Percentiles rank a stretch among this genome's conserved stretches.
Evolutionary conservation across 2,113 vertebrate genomes (phyloP).

Genomic region (Excalfactoria chinensis): DNA sequence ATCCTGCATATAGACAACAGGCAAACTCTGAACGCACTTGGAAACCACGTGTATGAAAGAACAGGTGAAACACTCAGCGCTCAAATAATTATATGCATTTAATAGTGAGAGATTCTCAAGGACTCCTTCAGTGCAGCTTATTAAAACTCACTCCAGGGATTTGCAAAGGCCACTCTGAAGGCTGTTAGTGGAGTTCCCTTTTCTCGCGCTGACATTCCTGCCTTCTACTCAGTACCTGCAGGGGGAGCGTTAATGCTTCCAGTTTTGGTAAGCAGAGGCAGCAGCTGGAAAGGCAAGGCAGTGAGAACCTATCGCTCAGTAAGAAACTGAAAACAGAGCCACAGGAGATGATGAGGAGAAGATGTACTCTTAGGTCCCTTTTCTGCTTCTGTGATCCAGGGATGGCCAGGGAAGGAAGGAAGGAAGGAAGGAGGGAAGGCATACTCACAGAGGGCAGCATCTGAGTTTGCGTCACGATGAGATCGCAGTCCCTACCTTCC

Average conservation of each 20-base stretch:
- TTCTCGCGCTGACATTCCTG: not conserved
- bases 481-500: not conserved
- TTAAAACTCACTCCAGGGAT: not conserved
- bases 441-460: not conserved
- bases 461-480: not conserved
- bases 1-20: not conserved
- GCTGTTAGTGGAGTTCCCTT: not conserved
- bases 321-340: not conserved
- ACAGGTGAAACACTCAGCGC: not conserved
- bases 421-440: not conserved
- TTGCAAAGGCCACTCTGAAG: not conserved
- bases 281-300: not conserved
- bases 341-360: not conserved
- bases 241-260: conserved; percentile 6
- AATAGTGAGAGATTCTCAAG: not conserved
- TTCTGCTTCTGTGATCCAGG: conserved; percentile 6
- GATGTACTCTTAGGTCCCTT: not conserved
- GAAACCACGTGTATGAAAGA: not conserved
- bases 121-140: not conserved
- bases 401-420: not conserved
- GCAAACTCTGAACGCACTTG: not conserved
- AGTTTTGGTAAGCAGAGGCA: not conserved
- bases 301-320: not conserved
- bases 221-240: not conserved
- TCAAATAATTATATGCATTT: not conserved